Evolutionary conservation across 2,113 vertebrate genomes (phyloP).

Genomic region (Lichenostomus cassidix): DNA sequence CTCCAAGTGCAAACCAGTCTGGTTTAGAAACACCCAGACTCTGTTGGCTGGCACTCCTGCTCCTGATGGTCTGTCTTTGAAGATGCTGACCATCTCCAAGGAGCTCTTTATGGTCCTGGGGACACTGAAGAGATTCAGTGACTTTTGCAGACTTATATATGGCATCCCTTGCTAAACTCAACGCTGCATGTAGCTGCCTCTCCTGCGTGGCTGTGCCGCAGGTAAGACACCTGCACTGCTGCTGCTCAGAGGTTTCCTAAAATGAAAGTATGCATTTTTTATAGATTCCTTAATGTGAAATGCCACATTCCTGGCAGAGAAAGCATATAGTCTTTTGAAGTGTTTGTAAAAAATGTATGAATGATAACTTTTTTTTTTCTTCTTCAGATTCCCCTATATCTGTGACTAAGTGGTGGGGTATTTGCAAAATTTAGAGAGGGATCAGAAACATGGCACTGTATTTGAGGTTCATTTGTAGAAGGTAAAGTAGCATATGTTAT

Average conservation of each 20-base stretch:
- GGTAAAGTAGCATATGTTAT: constrained; percentile 59
- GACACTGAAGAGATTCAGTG: background rate
- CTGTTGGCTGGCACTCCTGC: background rate
- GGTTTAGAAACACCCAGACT: background rate
- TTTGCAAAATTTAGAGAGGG: constrained; percentile 25
- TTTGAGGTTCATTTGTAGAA: constrained; percentile 40
- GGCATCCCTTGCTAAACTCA: background rate
- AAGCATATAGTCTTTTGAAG: background rate
- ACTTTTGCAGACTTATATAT: background rate
- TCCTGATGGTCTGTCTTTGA: background rate
- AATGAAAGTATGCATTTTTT: background rate
- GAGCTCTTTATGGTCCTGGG: background rate
- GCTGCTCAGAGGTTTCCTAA: background rate
- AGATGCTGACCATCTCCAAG: background rate
- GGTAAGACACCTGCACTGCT: constrained; percentile 7
- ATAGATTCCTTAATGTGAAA: background rate
- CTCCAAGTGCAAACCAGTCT: background rate
- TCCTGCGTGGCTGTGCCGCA: background rate
- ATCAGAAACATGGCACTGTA: constrained; percentile 14
- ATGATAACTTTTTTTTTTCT: background rate
- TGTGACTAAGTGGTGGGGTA: background rate
- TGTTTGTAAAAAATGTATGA: background rate
- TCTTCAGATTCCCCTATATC: background rate
- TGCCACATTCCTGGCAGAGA: constrained; percentile 26
- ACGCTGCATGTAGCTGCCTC: background rate